Evolutionary conservation across 2,113 vertebrate species (phyloP), one percentile per base, ranked within the genome.

Genomic region (Ceuthmochares aereus): DNA sequence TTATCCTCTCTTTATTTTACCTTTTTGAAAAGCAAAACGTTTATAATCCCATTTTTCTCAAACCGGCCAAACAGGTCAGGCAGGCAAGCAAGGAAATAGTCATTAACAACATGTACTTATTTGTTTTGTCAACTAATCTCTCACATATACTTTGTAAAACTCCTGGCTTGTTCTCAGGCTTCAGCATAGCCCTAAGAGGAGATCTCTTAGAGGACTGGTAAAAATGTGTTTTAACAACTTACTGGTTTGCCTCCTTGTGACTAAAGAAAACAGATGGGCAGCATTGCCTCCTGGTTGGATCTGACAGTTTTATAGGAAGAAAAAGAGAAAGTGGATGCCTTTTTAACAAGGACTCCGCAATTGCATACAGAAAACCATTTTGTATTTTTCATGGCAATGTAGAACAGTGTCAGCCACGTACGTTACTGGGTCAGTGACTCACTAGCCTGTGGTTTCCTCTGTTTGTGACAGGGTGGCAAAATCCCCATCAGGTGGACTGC

Each of bases 401-500:
- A 40, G 58, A 75, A 18, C 29, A 7, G 26, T 51, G 66, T 73
- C 69, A 73, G 78, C 82, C 89, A 21, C 5, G 3, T 30, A 17
- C 58, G 4, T 47, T 81, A 13, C 14, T 30, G 63, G 74, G 30
- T 18, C 72, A 30, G 51, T 51, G 54, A 77, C 88, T 92, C 67
- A 93, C 42, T 4, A 36, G 51, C 29, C 90, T 17, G 23, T 51
- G 66, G 20, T 30, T 67, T 68, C 90, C 87, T 63, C 15, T 16
- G 3, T 74, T 76, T 51, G 94, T 98, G 96, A 63, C 97, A 99
- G 99, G 99, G 99, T 81, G 99, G 99, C 72, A 99, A 99, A 98
- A 99, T 99, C 94, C 99, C 99, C 45, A 99, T 99, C 97, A 98
- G 99, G 96, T 99, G 99, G 99, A 99, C 99, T 0, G 99, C 99